These are phyloP conservation scores for Manis javanica DNA, from an alignment of 2,797 vertebrate species.

Conservation along the genomic window DNA sequence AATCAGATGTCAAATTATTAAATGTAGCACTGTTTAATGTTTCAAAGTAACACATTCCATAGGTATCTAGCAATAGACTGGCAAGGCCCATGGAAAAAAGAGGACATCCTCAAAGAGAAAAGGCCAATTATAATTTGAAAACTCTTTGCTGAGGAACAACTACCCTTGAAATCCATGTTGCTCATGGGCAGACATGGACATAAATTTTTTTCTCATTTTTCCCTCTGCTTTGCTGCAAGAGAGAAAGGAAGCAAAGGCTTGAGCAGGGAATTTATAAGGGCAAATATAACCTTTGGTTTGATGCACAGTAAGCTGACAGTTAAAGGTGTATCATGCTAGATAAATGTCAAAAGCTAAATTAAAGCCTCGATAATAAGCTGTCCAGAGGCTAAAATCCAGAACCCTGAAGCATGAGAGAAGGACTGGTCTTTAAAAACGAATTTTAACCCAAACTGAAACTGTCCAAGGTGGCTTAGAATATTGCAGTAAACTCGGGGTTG, in stretches of 20 bases:
- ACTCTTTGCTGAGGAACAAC: neutral
- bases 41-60: neutral
- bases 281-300: constrained; percentile 84
- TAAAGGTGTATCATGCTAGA: constrained; percentile 83
- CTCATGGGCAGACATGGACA: neutral
- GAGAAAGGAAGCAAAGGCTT: constrained; percentile 56
- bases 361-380: constrained; percentile 77
- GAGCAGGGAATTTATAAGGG: constrained; percentile 77
- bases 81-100: neutral
- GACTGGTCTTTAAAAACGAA: constrained; percentile 73
- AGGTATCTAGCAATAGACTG: neutral
- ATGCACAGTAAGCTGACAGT: constrained; percentile 81
- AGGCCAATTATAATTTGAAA: neutral
- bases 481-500: neutral
- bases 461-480: neutral
- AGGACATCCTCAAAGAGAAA: neutral
- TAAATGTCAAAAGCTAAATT: constrained; percentile 83
- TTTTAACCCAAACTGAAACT: constrained; percentile 70
- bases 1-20: neutral
- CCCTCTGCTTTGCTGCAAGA: constrained; percentile 39
- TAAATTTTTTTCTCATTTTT: constrained; percentile 54
- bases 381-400: constrained; percentile 76
- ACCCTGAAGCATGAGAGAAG: constrained; percentile 53
- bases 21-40: neutral
- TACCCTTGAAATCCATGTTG: constrained; percentile 3